phyloP scores from a whole-genome alignment of 2,797 vertebrate genomes.

The Poeciliopsis paucimaculata region DNA sequence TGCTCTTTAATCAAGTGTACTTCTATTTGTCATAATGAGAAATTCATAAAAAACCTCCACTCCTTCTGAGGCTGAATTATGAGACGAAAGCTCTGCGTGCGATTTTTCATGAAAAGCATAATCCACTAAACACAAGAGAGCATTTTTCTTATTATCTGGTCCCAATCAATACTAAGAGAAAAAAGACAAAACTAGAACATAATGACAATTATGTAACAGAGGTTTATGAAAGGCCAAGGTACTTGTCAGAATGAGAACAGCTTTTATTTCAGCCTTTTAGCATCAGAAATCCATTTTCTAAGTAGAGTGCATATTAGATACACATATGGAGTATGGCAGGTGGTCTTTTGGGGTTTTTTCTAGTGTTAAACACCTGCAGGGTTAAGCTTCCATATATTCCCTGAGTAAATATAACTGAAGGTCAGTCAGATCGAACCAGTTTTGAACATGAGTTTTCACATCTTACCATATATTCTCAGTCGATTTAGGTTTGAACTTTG shows the following conservation, averaged over 20 bases:
- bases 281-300: not conserved
- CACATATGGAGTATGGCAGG: not conserved
- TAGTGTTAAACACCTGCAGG: not conserved
- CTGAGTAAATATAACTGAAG: not conserved
- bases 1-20: constrained; percentile 3
- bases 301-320: not conserved
- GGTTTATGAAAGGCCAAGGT: not conserved
- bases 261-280: not conserved
- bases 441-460: not conserved
- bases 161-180: not conserved
- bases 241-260: not conserved
- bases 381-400: not conserved
- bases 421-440: not conserved
- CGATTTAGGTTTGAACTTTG: not conserved
- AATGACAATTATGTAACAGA: not conserved
- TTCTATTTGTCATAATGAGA: not conserved
- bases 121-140: not conserved
- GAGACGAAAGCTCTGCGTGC: not conserved
- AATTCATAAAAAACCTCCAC: not conserved
- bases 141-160: not conserved
- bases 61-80: not conserved
- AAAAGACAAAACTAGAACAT: not conserved
- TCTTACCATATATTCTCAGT: not conserved
- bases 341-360: not conserved
- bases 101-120: not conserved